These are phyloP conservation scores for Natrix natrix DNA, from an alignment of 2,797 vertebrate genomes.

Conservation along the genomic window DNA sequence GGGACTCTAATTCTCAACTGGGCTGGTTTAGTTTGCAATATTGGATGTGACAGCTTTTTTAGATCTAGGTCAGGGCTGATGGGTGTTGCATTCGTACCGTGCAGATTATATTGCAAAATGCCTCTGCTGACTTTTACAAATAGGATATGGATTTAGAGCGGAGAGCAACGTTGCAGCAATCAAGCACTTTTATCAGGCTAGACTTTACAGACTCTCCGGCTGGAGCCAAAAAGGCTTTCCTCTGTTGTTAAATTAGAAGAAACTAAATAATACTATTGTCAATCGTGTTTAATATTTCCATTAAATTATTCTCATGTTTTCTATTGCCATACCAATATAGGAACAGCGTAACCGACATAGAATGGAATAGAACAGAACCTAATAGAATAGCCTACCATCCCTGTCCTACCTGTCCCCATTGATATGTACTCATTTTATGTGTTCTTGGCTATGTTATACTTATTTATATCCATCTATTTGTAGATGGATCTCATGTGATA, in stretches of 20 bases:
- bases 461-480: no score
- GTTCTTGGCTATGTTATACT: no score
- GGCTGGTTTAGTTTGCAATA: neutral
- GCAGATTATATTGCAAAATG: neutral
- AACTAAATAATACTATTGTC: neutral
- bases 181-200: neutral
- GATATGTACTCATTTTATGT: no score
- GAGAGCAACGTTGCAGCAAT: accelerated
- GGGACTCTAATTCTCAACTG: neutral
- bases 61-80: neutral
- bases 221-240: neutral
- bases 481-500: no score
- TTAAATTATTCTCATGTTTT: neutral
- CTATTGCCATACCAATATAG: neutral
- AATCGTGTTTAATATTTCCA: neutral
- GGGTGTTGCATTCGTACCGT: neutral
- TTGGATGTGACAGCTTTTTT: slow-evolving; percentile 15
- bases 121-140: neutral
- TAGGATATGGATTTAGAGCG: neutral
- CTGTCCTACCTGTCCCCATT: no score
- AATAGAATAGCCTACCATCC: no score
- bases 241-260: neutral
- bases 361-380: no score
- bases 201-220: neutral
- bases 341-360: neutral